phyloP scores from a whole-genome alignment of 2,888 invertebrate genomes.

The Limnephilus marmoratus region DNA sequence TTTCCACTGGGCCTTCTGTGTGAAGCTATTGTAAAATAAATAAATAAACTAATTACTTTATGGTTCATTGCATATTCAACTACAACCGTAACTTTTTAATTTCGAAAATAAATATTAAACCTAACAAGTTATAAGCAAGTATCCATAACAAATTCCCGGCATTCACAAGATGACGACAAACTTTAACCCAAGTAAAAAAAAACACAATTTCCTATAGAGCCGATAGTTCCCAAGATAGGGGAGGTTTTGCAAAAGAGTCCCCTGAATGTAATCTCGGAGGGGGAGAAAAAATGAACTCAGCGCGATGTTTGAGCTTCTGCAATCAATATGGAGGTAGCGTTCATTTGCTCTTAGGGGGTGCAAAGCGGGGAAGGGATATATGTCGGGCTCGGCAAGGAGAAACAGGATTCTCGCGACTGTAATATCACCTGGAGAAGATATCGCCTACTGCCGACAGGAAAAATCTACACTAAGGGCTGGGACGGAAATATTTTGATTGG shows the following conservation, averaged over 20 bases:
- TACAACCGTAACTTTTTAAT: no score
- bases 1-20: no score
- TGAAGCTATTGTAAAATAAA: no score
- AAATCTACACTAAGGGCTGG: not conserved
- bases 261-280: not conserved
- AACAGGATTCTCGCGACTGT: not conserved
- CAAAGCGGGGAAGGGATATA: not conserved
- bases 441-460: not conserved
- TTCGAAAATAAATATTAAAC: not conserved
- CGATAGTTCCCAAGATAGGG: conserved; percentile 27
- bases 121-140: not conserved
- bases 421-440: conserved; percentile 4
- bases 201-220: conserved; percentile 20
- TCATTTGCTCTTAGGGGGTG: conserved; percentile 38
- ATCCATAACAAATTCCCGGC: not conserved
- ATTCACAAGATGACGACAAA: not conserved
- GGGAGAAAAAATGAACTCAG: conserved; percentile 24
- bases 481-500: conserved; percentile 14
- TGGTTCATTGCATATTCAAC: no score
- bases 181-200: not conserved
- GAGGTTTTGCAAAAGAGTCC: conserved; percentile 33
- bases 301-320: conserved; percentile 34
- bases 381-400: not conserved
- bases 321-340: conserved; percentile 39
- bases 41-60: no score